Evolutionary conservation across 2,888 invertebrate species (phyloP).

Genomic region (Aradus depressus): DNA sequence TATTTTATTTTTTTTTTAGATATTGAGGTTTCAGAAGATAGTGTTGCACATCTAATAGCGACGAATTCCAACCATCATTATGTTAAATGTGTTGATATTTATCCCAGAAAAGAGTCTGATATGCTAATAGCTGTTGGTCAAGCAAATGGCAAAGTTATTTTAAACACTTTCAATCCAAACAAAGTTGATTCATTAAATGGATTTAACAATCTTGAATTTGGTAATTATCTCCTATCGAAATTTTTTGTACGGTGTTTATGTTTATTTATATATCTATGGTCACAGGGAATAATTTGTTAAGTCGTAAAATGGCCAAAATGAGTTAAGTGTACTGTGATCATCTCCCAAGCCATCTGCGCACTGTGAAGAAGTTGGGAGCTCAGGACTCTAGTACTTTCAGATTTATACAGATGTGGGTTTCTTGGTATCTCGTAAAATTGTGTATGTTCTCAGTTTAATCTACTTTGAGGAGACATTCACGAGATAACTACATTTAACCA

Average conservation of each 20-base stretch:
- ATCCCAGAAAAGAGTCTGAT: slow-evolving; percentile 63
- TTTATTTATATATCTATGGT: not conserved
- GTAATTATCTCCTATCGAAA: slow-evolving; percentile 41
- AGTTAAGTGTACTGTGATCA: too few species aligned
- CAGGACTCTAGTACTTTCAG: too few species aligned
- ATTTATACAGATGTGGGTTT: too few species aligned
- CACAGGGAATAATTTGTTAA: too few species aligned
- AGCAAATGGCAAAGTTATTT: slow-evolving; percentile 73
- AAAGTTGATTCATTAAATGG: slow-evolving; percentile 51
- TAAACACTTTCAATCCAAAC: slow-evolving; percentile 64
- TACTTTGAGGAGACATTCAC: too few species aligned
- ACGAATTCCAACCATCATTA: slow-evolving; percentile 64
- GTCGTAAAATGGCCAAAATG: too few species aligned
- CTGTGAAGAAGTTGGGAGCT: too few species aligned
- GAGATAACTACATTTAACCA: too few species aligned
- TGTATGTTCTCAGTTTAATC: too few species aligned
- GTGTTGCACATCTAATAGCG: slow-evolving; percentile 57
- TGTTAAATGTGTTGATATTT: slow-evolving; percentile 78
- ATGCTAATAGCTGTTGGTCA: slow-evolving; percentile 78
- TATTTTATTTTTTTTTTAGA: slow-evolving; percentile 39
- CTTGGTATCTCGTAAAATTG: too few species aligned
- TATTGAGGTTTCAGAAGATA: slow-evolving; percentile 54
- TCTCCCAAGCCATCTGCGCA: too few species aligned
- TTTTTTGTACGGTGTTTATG: not conserved
- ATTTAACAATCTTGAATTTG: slow-evolving; percentile 63